Evolutionary conservation across 2,888 invertebrate species (phyloP), one percentile per base, ranked within the genome.

Genomic region (Alloplasta piceator): DNA sequence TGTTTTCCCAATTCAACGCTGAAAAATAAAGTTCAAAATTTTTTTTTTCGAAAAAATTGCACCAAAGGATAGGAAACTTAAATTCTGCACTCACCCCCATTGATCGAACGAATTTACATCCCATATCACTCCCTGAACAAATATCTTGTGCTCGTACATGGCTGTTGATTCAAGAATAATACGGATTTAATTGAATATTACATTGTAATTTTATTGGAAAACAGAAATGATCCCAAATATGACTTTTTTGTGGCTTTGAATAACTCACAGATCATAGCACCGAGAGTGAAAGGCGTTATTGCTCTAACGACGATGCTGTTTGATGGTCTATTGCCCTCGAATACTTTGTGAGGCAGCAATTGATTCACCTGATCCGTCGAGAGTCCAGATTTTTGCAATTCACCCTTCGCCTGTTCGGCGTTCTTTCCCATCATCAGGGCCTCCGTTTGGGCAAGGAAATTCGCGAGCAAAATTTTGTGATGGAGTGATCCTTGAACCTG

Each of bases 71-170:
- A 50, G 16, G 5, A 6, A 0, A 75, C 10, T n/a, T 9, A 50
- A 70, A 74, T 64, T 55, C 26, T n/a, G 71, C 38, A 92, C 94
- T 93, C 91, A 96, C 96, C 99, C 99, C 99, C 99, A 99, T 91
- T 99, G 99, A 93, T 99, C 99, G 92, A 97, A 99, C 0, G 99
- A 99, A 93, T 99, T 99, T 91, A 99, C 98, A 93, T 99, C 98
- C 99, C 99, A 99, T 89, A 99, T 97, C 61, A 98, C 96, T 56
- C 99, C 99, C 92, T 99, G 99, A 0, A 97, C 96, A 93, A 99
- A 99, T 88, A 99, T 99, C 93, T 99, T 99, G 93, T 99, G 99
- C 92, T 99, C 99, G 92, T 99, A 99, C 93, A 98, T 95, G 0
- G 98, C 99, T 98, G 93, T 16, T 26, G 61, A 74, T 52, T 41